These are phyloP conservation scores for Bos taurus DNA, from an alignment of 2,113 vertebrate species.

Conservation along the genomic window DNA sequence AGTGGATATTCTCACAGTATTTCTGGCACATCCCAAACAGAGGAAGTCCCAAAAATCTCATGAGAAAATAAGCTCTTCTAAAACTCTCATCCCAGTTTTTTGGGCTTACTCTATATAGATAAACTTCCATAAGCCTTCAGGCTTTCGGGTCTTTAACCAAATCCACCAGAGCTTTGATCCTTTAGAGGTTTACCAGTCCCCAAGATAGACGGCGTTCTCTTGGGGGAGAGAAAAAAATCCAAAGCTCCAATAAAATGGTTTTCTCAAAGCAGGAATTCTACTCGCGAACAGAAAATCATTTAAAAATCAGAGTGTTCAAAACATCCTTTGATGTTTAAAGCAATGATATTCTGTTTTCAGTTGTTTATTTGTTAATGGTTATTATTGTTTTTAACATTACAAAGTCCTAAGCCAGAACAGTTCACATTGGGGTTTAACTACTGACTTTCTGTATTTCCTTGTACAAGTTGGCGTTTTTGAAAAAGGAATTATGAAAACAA, in stretches of 20 bases:
- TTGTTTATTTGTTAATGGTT: not conserved
- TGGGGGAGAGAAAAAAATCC: not conserved
- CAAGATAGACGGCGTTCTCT: not conserved
- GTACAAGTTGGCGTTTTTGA: not conserved
- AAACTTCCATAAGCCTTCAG: constrained; percentile 59
- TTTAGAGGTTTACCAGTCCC: constrained; percentile 50
- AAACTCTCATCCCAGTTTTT: constrained; percentile 54
- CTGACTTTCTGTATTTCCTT: not conserved
- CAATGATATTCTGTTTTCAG: not conserved
- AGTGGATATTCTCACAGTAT: constrained; percentile 69
- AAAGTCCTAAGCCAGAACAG: not conserved
- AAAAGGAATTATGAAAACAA: constrained; percentile 33
- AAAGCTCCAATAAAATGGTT: constrained; percentile 38
- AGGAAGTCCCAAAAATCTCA: constrained; percentile 71
- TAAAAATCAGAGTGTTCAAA: constrained; percentile 35
- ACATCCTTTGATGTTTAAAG: not conserved
- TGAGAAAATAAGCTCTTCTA: constrained; percentile 63
- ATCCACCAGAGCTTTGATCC: constrained; percentile 64
- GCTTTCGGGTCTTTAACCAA: constrained; percentile 64
- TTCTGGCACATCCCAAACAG: constrained; percentile 67
- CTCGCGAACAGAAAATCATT: not conserved
- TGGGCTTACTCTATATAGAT: constrained; percentile 61
- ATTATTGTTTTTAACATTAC: not conserved
- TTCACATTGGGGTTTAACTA: not conserved
- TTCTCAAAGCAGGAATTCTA: constrained; percentile 47